Percentiles rank a stretch among this genome's conserved stretches.
Evolutionary conservation across 2,113 vertebrate genomes (phyloP).

Genomic region (Irena cyanogastra): DNA sequence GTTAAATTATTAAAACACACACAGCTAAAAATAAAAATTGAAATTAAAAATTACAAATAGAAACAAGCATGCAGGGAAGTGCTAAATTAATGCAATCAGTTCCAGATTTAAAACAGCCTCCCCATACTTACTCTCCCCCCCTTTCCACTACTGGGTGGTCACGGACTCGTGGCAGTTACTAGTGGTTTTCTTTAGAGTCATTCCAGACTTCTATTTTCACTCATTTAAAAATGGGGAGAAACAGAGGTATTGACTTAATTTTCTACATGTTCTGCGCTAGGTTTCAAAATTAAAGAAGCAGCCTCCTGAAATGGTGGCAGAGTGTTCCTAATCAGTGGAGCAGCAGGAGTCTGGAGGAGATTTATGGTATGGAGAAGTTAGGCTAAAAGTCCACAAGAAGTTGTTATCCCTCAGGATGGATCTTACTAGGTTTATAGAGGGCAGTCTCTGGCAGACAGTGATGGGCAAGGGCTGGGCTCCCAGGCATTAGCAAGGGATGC

Average conservation of each 20-base stretch:
- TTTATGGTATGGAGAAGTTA: not conserved
- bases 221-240: slow-evolving; percentile 41
- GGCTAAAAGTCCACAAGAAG: accelerated
- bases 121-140: not conserved
- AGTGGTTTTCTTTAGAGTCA: slow-evolving; percentile 21
- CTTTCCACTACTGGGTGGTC: slow-evolving; percentile 49
- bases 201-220: slow-evolving; percentile 47
- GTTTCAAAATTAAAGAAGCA: slow-evolving; percentile 7
- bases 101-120: slow-evolving; percentile 29
- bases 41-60: not conserved
- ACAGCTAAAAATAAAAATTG: slow-evolving; percentile 34
- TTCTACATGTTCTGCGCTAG: not conserved
- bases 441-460: not conserved
- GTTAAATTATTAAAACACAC: not conserved
- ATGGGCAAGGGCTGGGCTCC: not conserved
- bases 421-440: not conserved
- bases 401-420: not conserved
- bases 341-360: not conserved
- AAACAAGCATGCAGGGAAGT: not conserved
- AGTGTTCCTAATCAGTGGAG: not conserved
- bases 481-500: not conserved
- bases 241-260: slow-evolving; percentile 29
- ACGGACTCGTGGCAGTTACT: not conserved
- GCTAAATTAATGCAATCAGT: slow-evolving; percentile 9
- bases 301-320: not conserved